Percentiles rank a stretch among this genome's conserved stretches.
These are phyloP conservation scores for rabbit (Oryctolagus cuniculus) DNA, from an alignment of 2,113 vertebrate genomes.

Conservation along the genomic window DNA sequence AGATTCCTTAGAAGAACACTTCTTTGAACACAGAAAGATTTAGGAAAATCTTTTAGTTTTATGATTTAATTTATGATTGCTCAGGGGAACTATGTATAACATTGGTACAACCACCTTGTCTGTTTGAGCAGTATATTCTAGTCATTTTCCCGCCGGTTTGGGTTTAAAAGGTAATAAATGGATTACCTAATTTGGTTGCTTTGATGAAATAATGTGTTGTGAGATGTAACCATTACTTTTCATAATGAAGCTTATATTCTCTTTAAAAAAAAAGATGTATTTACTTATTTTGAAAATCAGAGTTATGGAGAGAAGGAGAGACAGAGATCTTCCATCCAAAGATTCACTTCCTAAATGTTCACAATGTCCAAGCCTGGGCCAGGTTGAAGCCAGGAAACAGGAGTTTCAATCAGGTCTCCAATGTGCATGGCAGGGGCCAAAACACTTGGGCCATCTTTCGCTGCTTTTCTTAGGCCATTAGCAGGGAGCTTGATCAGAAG, in stretches of 20 bases:
- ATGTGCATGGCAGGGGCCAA: no score
- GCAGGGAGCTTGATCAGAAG: no score
- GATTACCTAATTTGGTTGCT: background rate
- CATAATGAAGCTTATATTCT: background rate
- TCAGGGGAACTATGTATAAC: background rate
- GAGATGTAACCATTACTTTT: background rate
- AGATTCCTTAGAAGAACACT: conserved; percentile 1
- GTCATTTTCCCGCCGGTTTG: background rate
- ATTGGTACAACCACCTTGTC: background rate
- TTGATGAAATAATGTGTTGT: background rate
- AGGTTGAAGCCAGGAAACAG: no score
- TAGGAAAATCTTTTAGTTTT: background rate
- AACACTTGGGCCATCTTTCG: no score
- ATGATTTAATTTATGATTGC: background rate
- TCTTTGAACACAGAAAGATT: background rate
- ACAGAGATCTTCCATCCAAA: no score
- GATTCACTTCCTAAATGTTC: no score
- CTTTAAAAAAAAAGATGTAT: no score
- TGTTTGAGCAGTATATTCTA: background rate
- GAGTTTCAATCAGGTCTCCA: no score
- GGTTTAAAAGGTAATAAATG: background rate
- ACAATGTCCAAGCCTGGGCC: no score
- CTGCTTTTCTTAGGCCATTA: no score
- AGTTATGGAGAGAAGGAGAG: no score
- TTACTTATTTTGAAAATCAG: no score